phyloP scores from a whole-genome alignment of 2,888 invertebrate species.

The Drosophila melanosoma region DNA sequence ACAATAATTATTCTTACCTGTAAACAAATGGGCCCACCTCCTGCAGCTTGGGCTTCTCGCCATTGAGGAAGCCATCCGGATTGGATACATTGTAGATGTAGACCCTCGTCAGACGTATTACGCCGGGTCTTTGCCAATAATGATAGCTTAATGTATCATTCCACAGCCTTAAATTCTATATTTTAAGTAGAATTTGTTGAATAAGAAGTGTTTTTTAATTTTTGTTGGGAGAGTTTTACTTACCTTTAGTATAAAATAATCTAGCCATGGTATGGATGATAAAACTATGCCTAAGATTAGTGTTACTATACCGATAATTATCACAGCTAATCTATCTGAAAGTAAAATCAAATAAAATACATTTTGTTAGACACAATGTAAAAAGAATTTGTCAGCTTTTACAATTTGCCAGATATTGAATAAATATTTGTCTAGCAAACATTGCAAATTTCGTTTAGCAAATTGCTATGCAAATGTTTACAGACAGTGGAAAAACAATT shows the following conservation, averaged over 20 bases:
- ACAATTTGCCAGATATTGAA: neutral
- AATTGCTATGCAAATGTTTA: neutral
- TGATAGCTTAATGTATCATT: conserved; percentile 94
- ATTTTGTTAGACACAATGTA: conserved; percentile 5
- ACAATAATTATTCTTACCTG: conserved; percentile 86
- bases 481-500: conserved; percentile 3
- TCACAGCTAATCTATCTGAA: conserved; percentile 92
- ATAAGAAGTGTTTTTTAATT: neutral
- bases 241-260: conserved; percentile 94
- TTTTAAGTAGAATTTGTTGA: neutral
- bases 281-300: conserved; percentile 92
- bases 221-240: conserved; percentile 57
- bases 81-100: conserved; percentile 96
- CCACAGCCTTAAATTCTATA: conserved; percentile 92
- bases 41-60: conserved; percentile 92
- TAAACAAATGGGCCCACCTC: conserved; percentile 95
- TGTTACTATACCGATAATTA: conserved; percentile 92
- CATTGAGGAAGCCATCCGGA: conserved; percentile 91
- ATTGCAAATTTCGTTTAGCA: neutral
- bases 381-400: neutral
- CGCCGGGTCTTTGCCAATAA: conserved; percentile 95
- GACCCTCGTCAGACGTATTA: conserved; percentile 92
- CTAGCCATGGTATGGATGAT: conserved; percentile 94
- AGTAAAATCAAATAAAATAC: conserved; percentile 68
- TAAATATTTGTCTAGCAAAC: conserved; percentile 9